A percentile compares a stretch with the other conserved stretches of the same genome.
Evolutionary conservation across 2,888 invertebrate species (phyloP).

Genomic region (Hymenopus coronatus): DNA sequence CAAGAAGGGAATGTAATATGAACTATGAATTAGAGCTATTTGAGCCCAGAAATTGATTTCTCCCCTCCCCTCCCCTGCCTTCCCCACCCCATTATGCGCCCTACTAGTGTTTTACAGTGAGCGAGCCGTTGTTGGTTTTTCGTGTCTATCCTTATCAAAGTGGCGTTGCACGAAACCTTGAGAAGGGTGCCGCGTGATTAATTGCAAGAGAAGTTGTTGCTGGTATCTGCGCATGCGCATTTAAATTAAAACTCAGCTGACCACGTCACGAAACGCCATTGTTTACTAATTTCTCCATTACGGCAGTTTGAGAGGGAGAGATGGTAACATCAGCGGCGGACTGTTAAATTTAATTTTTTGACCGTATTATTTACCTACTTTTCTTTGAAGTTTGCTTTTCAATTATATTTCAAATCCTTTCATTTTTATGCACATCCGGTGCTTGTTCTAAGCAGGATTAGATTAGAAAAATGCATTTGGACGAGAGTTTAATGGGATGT

Average conservation of each 20-base stretch:
- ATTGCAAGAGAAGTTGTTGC: not conserved
- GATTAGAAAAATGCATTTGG: too few species aligned
- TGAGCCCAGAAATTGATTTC: conserved; percentile 14
- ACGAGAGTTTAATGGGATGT: too few species aligned
- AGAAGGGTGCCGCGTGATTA: conserved; percentile 4
- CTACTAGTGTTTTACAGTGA: conserved; percentile 9
- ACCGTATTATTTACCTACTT: too few species aligned
- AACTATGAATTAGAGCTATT: conserved; percentile 10
- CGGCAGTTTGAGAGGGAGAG: not conserved
- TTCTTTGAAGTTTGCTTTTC: too few species aligned
- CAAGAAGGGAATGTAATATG: not conserved
- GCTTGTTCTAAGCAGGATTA: too few species aligned
- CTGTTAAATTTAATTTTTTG: not conserved
- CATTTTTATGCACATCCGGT: too few species aligned
- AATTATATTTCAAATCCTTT: too few species aligned
- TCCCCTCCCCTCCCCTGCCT: not conserved
- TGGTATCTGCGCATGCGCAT: conserved; percentile 3
- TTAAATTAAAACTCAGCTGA: conserved; percentile 19
- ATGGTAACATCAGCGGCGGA: not conserved
- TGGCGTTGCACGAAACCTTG: not conserved
- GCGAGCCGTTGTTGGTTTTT: conserved; percentile 18
- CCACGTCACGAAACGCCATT: conserved; percentile 1
- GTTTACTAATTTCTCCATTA: conserved; percentile 19
- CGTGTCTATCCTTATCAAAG: conserved; percentile 24
- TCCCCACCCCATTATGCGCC: not conserved